Evolutionary conservation across 2,888 invertebrate genomes (phyloP).

Genomic region (Argynnis bischoffii): DNA sequence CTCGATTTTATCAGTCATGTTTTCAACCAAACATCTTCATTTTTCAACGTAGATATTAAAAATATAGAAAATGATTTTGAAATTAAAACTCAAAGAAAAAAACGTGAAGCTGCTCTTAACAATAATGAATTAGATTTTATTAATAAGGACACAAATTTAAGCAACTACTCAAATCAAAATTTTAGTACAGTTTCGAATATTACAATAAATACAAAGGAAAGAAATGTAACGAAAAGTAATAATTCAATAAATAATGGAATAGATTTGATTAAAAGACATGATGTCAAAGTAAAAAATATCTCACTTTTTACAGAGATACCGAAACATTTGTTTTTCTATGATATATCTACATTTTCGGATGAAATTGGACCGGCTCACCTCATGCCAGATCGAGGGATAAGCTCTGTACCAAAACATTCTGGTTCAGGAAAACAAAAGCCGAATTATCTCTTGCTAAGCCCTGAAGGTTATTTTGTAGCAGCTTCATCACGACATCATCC

Average conservation of each 20-base stretch:
- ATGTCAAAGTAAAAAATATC: constrained; percentile 27
- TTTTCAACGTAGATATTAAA: constrained; percentile 51
- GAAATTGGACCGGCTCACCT: constrained; percentile 45
- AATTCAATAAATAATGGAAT: constrained; percentile 4
- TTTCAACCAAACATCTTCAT: constrained; percentile 55
- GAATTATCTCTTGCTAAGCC: constrained; percentile 54
- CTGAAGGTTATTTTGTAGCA: constrained; percentile 66
- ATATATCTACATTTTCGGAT: constrained; percentile 53
- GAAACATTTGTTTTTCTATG: constrained; percentile 56
- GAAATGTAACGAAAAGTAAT: constrained; percentile 23
- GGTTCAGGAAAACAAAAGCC: constrained; percentile 21
- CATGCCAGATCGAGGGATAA: constrained; percentile 39
- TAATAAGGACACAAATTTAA: constrained; percentile 4
- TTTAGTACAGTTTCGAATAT: background rate
- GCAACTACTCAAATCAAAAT: constrained; percentile 20
- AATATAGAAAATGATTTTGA: constrained; percentile 39
- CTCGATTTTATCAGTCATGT: constrained; percentile 53
- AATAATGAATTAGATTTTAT: background rate
- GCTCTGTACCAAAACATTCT: constrained; percentile 22
- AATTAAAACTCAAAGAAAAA: constrained; percentile 53
- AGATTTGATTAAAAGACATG: constrained; percentile 2
- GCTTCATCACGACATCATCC: constrained; percentile 60
- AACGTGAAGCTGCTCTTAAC: constrained; percentile 47
- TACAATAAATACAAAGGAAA: background rate
- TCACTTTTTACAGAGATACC: constrained; percentile 41